Conservation (phyloP, 2,797 vertebrate genomes). For the Kryptopterus vitreolus region DNA sequence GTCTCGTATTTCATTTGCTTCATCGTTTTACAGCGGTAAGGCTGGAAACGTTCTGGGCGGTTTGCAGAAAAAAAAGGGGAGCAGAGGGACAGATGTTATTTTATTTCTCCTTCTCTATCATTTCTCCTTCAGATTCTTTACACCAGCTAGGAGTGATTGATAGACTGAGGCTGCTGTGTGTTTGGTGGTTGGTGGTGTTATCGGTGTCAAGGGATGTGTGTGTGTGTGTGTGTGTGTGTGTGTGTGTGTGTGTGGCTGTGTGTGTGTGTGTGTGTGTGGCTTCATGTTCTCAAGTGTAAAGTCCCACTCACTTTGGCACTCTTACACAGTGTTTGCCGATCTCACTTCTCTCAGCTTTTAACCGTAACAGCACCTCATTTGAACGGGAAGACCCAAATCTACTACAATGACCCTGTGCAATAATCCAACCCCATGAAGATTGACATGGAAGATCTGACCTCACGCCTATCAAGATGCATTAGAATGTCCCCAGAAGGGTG, state of each 20-base stretch:
- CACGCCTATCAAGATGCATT: too few species aligned
- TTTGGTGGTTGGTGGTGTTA: slow-evolving; percentile 57
- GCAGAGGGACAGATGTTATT: neutral
- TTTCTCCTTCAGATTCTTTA: slow-evolving; percentile 71
- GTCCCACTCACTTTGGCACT: neutral
- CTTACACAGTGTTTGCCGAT: neutral
- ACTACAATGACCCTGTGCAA: too few species aligned
- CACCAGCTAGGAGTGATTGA: slow-evolving; percentile 82
- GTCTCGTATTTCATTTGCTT: slow-evolving; percentile 11
- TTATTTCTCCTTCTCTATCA: slow-evolving; percentile 72
- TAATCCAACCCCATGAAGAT: too few species aligned
- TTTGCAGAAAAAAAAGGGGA: neutral
- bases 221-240: slow-evolving; percentile 43
- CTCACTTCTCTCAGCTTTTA: neutral
- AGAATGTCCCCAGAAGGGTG: too few species aligned
- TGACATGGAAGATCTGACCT: too few species aligned
- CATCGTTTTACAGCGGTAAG: neutral
- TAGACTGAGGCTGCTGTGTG: slow-evolving; percentile 76
- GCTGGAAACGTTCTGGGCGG: neutral
- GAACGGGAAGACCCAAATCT: too few species aligned
- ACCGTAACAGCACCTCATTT: too few species aligned
- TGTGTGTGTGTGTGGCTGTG: slow-evolving; percentile 22
- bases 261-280: neutral
- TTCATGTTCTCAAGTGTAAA: neutral
- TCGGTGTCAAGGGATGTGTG: slow-evolving; percentile 54